Percentiles rank a stretch among this genome's conserved stretches.
Evolutionary conservation across 2,113 vertebrate genomes (phyloP).

Genomic region (Nettapus auritus): DNA sequence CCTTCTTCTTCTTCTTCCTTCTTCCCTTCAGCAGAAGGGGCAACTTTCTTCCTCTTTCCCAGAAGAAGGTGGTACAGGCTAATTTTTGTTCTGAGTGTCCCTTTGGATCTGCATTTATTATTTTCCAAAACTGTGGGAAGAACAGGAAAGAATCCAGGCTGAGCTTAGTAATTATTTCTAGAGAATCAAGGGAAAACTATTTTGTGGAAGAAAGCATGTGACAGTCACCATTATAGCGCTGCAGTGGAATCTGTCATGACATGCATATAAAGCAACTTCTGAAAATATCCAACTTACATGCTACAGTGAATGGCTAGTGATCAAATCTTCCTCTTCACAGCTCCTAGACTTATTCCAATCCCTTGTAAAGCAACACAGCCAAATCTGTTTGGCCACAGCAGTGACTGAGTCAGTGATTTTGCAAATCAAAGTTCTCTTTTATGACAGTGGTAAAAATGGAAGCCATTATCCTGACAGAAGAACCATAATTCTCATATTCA

Average conservation of each 20-base stretch:
- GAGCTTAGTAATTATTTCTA: neutral
- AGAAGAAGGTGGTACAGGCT: neutral
- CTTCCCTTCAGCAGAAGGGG: neutral
- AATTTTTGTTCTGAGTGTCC: neutral
- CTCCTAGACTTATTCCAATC: neutral
- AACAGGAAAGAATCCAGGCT: neutral
- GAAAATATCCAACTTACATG: neutral
- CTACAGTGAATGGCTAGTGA: neutral
- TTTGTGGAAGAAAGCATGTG: neutral
- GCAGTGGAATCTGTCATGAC: neutral
- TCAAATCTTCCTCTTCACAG: neutral
- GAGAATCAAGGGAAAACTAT: neutral
- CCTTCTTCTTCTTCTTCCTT: too few species aligned
- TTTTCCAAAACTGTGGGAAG: neutral
- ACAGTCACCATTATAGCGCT: neutral
- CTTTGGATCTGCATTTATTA: neutral
- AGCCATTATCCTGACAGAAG: neutral
- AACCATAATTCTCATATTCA: neutral
- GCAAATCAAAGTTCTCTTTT: neutral
- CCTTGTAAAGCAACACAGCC: neutral
- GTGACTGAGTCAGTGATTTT: neutral
- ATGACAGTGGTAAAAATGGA: neutral
- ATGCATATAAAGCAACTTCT: neutral
- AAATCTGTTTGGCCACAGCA: neutral
- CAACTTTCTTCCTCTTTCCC: neutral